Base-by-base conservation (phyloP, 64 coral and sea anemone species). In the Montipora cactus region DNA sequence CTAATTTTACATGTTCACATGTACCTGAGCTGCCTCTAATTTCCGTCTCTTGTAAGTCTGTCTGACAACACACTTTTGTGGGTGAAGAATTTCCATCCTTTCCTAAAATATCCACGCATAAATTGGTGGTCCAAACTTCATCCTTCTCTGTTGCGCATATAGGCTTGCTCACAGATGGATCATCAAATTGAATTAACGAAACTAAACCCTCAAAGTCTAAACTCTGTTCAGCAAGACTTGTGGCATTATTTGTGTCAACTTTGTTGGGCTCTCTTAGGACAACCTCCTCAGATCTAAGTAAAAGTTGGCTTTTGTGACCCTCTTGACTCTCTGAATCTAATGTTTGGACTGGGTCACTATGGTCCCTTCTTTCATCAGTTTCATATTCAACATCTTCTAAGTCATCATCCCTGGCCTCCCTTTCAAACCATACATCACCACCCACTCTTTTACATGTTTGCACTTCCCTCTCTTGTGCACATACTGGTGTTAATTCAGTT, bases 201-300 rank as follows among this genome's bases (percentile, higher is more conserved):
- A 71, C 82, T 21, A 85, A 71, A 21, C 82, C 82, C 44, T 85
- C 82, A 49, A 85, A 85, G 64, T 70, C 82, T 16, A 85, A 85
- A 16, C 82, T 85, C 66, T 49, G 62, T 12, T 67, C 45, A 4
- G 18, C 45, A 70, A 11, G 22, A 18, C 67, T 37, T 15, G 13
- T 16, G 12, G 18, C 25, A 83, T 0, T 4, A 9, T 4, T 23
- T 11, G 37, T 0, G 2, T 20, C 8, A 19, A 15, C 44, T 85
- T 85, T 64, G 19, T 5, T 5, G 19, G 18, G 62, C 47, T 49
- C 19, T 9, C 2, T 49, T 46, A 2, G 21, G 3, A 51, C 47
- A 49, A 7, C 61, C 3, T 12, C 61, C 0, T 14, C 15, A 70
- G 37, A 18, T 0, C 12, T 3, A 47, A 16, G 15, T 77, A 47